These are phyloP conservation scores for Danio kyathit DNA, from an alignment of 2,797 vertebrate genomes.

Conservation along the genomic window DNA sequence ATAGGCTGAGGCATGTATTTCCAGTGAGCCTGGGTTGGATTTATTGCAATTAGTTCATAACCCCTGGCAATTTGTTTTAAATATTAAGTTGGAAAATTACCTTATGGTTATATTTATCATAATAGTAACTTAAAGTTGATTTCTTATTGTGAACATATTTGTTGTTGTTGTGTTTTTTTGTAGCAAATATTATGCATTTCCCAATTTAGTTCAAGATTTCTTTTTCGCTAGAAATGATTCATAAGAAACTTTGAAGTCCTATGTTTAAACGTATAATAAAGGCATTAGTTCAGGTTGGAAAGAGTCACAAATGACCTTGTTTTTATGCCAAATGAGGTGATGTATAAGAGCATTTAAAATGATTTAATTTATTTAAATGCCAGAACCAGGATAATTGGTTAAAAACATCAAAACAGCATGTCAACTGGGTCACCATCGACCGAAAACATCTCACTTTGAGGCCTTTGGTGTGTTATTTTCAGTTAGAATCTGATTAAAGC, in stretches of 20 bases:
- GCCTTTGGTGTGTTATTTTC: background rate
- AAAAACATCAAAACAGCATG: slow-evolving; percentile 8
- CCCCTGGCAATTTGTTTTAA: slow-evolving; percentile 2
- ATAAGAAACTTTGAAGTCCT: background rate
- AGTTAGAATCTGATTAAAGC: background rate
- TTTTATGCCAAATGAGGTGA: background rate
- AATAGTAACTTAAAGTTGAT: background rate
- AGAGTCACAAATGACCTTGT: slow-evolving; percentile 8
- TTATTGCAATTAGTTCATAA: slow-evolving; percentile 32
- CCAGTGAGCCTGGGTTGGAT: no score
- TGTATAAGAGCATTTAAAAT: background rate
- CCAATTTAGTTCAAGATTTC: background rate
- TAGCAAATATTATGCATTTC: background rate
- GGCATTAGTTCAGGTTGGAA: background rate
- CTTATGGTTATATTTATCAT: background rate
- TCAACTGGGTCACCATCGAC: slow-evolving; percentile 25
- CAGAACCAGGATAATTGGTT: background rate
- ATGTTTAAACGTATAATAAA: background rate
- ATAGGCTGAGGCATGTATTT: no score
- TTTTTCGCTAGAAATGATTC: slow-evolving; percentile 1
- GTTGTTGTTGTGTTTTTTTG: background rate
- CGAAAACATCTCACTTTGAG: slow-evolving; percentile 3
- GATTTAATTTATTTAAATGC: background rate
- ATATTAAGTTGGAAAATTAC: background rate
- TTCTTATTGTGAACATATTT: background rate